Base-by-base conservation (phyloP, 30 jellyfish, hydroid and myxozoan genomes). In the Pseudorhiza aurosa region DNA sequence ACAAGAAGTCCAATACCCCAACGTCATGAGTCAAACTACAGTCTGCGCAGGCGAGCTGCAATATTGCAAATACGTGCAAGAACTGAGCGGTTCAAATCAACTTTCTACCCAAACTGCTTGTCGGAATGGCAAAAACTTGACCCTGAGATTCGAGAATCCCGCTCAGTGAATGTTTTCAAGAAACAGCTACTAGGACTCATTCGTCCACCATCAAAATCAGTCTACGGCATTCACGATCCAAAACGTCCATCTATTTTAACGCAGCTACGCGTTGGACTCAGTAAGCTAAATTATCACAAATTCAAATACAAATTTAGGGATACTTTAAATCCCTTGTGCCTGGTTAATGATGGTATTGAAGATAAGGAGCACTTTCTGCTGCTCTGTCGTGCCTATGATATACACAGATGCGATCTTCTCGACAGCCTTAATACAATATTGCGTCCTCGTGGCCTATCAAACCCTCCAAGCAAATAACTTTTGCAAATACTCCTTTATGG, bases 331-430 rank as follows among this genome's bases (percentile, higher is more conserved):
- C 85, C 85, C n/a, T 4, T 69, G 83, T 37, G 83, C 72, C 75
- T 32, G 4, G 22, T 22, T 8, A 72, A 72, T 27, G 76, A 72
- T 72, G 85, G 85, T 36, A 26, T 27, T 17, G 85, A 72, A 47
- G 65, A 45, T 36, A 72, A 77, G 85, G 85, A 46, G 33, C 75
- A 72, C 77, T 72, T 19, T 50, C 42, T 72, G 65, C 85, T 72
- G 85, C 75, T 72, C 19, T 46, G 60, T 27, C 19, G 12, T 46
- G 15, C 60, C 2, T 46, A 46, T 46, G 60, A 11, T 46, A 27
- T 24, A 8, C 60, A 11, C 19, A 46, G 60, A 12, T 46, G 0
- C 19, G 19, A 46, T 46, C 60, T 46, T 27, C 60, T 46, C 15
- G 60, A 24, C 15, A 46, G 60, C 60, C 4, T 46, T 11, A 27